Base-by-base conservation (phyloP, 2,113 vertebrate species). In the Piprites chloris region DNA sequence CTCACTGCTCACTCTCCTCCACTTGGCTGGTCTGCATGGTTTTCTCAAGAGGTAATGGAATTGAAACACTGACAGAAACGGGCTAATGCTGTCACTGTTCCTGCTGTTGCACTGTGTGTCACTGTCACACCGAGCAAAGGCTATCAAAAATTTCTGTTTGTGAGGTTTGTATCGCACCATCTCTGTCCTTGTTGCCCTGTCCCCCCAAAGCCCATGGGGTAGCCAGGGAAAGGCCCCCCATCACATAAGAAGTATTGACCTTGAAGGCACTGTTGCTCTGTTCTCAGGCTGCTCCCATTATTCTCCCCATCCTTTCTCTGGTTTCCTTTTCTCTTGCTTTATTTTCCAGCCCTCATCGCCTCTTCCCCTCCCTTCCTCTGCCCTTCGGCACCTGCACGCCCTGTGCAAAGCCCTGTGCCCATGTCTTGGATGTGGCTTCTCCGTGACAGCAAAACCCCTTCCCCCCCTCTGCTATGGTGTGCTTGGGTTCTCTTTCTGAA, bases 401-500 rank as follows among this genome's bases (percentile, higher is more conserved):
- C 78, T 18, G 23, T 61, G 77, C 62, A 71, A 32, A 79, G 37
- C 56, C 27, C 53, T 14, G 41, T 50, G 47, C 30, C 59, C 1
- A 0, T 28, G 68, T 55, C 50, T 73, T 4, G 7, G 33, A 32
- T 23, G 11, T 35, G 65, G n/a, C 12, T 69, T 17, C 65, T 63
- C 46, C 5, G 10, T 6, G 21, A 42, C 8, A 19, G 27, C 35
- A 69, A 53, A 74, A 82, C 4, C 47, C 28, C 3, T 53, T 76
- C n/a, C 2, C 6, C 11, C 2, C 4, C 11, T 24, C 24, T 0
- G 0, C 0, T 32, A 24, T 4, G 2, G 2, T 65, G 28, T 0
- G 0, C 73, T 71, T 24, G 41, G 65, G 44, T 41, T 90, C n/a
- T 63, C 56, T 28, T 81, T 56, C 55, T 61, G 49, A 39, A 49